Evolutionary conservation across 2,113 vertebrate genomes (phyloP).

Genomic region (Origma solitaria): DNA sequence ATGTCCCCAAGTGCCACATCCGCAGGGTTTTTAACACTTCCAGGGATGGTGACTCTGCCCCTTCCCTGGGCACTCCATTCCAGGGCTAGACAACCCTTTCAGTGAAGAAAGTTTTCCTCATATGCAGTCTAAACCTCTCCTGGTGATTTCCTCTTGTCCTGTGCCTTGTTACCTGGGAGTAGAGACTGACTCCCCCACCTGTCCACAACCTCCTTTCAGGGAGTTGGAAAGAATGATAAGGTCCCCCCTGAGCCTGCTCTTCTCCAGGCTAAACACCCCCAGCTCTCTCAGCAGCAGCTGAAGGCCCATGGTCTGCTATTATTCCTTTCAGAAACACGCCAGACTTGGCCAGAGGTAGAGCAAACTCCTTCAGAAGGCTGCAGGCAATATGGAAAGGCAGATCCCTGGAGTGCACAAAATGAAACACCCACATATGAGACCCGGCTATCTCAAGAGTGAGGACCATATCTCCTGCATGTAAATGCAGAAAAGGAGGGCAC

Average conservation of each 20-base stretch:
- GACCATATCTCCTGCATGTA: rapidly evolving
- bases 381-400: neutral
- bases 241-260: neutral
- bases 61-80: neutral
- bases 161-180: neutral
- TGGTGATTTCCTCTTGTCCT: neutral
- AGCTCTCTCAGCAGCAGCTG: rapidly evolving
- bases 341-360: neutral
- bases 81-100: neutral
- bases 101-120: neutral
- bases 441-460: rapidly evolving
- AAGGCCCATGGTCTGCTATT: neutral
- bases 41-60: neutral
- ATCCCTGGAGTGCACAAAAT: rapidly evolving
- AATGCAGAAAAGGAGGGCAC: neutral
- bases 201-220: neutral
- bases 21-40: neutral
- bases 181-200: neutral
- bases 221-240: neutral
- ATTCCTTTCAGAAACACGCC: neutral
- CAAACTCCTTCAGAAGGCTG: neutral
- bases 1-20: neutral
- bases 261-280: neutral
- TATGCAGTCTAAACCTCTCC: neutral
- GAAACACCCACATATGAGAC: neutral